Percentiles rank a stretch among this genome's conserved stretches.
phyloP scores from a whole-genome alignment of 2,888 invertebrate species.

The Drosophila picticornis region DNA sequence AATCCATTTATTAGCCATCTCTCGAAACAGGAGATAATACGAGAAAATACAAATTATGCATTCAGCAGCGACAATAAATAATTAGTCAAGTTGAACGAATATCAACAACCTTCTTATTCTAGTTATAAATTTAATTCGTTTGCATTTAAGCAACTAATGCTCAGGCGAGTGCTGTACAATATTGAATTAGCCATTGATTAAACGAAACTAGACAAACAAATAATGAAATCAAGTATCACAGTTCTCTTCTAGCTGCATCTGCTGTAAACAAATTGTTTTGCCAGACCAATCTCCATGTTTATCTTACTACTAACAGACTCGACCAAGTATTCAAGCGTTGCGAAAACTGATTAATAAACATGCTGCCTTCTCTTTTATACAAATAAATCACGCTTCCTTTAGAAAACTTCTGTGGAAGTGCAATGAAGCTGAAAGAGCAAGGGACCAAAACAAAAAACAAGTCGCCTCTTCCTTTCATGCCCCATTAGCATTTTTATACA shows the following conservation, averaged over 20 bases:
- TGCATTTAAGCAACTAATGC: background rate
- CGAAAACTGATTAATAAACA: conserved; percentile 1
- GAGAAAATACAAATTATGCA: background rate
- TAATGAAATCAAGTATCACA: background rate
- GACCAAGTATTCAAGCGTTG: background rate
- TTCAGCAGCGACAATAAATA: background rate
- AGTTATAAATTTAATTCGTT: background rate
- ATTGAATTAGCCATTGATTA: background rate
- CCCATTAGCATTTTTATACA: conserved; percentile 51
- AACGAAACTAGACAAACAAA: background rate
- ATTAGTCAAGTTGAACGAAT: background rate
- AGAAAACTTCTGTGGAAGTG: conserved; percentile 18
- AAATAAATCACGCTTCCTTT: conserved; percentile 14
- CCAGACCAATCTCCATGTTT: background rate
- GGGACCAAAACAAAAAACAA: conserved; percentile 20
- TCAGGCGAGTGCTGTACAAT: background rate
- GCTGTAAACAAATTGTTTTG: background rate
- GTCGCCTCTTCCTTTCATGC: conserved; percentile 45
- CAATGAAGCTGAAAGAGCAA: conserved; percentile 26
- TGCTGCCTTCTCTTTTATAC: background rate
- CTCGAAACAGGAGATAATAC: background rate
- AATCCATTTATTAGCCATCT: background rate
- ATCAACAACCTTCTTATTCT: background rate
- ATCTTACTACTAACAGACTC: no score
- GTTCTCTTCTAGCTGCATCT: background rate